Base-by-base conservation (phyloP, 2,113 vertebrate species). In the Taurulus bubalis region DNA sequence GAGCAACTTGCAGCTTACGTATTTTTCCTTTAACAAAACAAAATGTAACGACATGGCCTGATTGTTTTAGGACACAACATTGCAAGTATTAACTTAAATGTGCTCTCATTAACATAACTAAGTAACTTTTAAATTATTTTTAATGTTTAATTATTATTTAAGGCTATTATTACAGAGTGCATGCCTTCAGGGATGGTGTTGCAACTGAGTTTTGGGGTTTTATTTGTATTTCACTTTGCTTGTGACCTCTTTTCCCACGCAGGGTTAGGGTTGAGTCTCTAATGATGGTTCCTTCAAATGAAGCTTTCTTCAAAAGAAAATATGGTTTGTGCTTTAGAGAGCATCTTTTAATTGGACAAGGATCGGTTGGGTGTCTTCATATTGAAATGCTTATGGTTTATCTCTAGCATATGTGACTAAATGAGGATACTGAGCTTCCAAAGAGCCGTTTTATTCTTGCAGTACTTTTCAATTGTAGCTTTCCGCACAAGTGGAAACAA, bases 261-360 rank as follows among this genome's bases (percentile, higher is more conserved):
- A 49, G 45, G 62, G 30, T 45, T 78, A 22, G 24, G 69, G 24
- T 69, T 60, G 36, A 71, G 82, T 78, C 85, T 74, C 40, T 77
- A 74, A 77, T 87, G 77, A 80, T 79, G 75, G 76, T 79, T 88
- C 80, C 53, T 83, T 81, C 28, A 56, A 56, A 49, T 67, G 2
- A 34, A 75, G 60, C 34, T 20, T 66, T 40, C 60, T 77, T 67
- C 47, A 69, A 69, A 60, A 42, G 14, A 32, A 40, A 80, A 67
- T 18, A 62, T 38, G 47, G 18, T 73, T 79, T 55, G 79, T 71
- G 72, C 79, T 84, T 73, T 26, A 36, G 76, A 72, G 66, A 71
- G 76, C 67, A 69, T 86, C 81, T 42, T 30, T 82, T 85, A 71
- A 82, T 88, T 86, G 74, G 26, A 80, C 59, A 76, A 71, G 53